These are phyloP conservation scores for Ruditapes philippinarum DNA, from an alignment of 1,140 invertebrate species.

Conservation along the genomic window DNA sequence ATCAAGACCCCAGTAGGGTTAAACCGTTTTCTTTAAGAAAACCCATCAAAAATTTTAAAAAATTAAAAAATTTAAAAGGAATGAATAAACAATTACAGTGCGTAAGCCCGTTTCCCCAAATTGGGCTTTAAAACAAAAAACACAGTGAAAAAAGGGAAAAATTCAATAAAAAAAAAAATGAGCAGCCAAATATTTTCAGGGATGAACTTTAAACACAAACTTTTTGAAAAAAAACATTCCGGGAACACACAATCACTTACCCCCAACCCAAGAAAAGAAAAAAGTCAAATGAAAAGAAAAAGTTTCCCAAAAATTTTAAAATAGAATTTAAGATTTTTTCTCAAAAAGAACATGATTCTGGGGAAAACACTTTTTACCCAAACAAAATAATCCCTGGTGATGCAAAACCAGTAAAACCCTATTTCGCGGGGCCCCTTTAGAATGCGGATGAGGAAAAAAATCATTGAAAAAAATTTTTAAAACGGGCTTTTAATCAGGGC, in stretches of 20 bases:
- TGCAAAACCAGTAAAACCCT: conserved; percentile 60
- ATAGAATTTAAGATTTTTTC: conserved; percentile 50
- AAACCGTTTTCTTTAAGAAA: not conserved
- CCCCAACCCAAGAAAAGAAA: not conserved
- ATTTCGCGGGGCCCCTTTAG: conserved; percentile 60
- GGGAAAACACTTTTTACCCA: conserved; percentile 60
- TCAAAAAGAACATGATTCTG: conserved; percentile 49
- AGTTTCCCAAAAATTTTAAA: not conserved
- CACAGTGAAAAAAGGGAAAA: not conserved
- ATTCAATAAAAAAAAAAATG: not conserved
- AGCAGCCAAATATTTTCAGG: too few species aligned
- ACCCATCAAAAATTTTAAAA: not conserved
- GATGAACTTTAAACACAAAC: not conserved
- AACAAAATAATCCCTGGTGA: conserved; percentile 68
- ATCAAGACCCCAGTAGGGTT: not conserved
- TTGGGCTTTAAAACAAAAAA: not conserved
- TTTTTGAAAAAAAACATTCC: not conserved
- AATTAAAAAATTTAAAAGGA: not conserved
- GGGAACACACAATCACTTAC: not conserved
- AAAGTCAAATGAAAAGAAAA: not conserved
- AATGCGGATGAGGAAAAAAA: conserved; percentile 56
- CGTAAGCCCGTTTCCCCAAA: too few species aligned
- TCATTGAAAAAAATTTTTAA: conserved; percentile 62
- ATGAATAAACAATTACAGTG: not conserved
- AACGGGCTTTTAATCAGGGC: conserved; percentile 72